Percentiles rank a stretch among this genome's conserved stretches.
These are phyloP conservation scores for Drosophila kanapiae DNA, from an alignment of 1,140 invertebrate genomes.

Conservation along the genomic window DNA sequence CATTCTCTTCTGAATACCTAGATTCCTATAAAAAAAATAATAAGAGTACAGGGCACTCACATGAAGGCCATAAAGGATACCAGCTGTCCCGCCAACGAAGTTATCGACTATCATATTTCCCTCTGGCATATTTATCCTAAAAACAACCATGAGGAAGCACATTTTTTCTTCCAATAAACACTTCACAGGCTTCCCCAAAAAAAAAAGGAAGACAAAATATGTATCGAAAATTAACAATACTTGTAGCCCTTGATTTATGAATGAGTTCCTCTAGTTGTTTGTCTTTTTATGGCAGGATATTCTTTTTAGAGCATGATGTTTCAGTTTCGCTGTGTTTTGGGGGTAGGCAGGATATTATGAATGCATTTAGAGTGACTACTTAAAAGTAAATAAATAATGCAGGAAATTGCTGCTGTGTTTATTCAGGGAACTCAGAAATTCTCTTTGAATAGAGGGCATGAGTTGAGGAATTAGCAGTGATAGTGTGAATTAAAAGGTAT, in stretches of 20 bases:
- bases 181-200: conserved; percentile 56
- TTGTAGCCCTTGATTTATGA: conserved; percentile 74
- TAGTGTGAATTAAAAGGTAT: conserved; percentile 3
- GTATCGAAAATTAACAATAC: conserved; percentile 75
- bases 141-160: conserved; percentile 76
- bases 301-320: conserved; percentile 60
- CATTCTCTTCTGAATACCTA: background rate
- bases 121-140: conserved; percentile 49
- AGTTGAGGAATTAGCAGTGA: conserved; percentile 37
- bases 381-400: conserved; percentile 77
- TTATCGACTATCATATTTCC: conserved; percentile 70
- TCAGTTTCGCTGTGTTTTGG: conserved; percentile 16
- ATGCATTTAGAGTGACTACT: conserved; percentile 54
- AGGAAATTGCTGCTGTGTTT: conserved; percentile 66
- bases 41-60: conserved; percentile 22
- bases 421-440: conserved; percentile 44
- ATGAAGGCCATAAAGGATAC: conserved; percentile 42
- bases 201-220: conserved; percentile 30
- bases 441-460: conserved; percentile 36
- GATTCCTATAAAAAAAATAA: conserved; percentile 21
- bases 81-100: conserved; percentile 51
- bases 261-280: conserved; percentile 59
- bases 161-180: conserved; percentile 54
- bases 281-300: conserved; percentile 61
- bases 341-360: conserved; percentile 43